Evolutionary conservation across 2,797 vertebrate species (phyloP).

Genomic region (Acipenser ruthenus): DNA sequence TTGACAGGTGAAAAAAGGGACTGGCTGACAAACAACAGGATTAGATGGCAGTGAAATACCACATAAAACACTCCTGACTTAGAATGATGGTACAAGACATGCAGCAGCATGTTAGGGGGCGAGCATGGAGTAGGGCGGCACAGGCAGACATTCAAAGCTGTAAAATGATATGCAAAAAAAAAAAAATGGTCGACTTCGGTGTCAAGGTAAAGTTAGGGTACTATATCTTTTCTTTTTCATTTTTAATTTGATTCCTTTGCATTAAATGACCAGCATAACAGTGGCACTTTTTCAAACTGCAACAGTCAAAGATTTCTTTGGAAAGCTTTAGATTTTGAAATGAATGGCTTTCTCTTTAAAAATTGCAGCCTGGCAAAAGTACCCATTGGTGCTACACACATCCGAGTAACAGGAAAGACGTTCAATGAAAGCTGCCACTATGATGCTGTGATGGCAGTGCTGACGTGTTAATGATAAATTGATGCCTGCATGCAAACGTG

Average conservation of each 20-base stretch:
- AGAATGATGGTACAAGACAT: constrained; percentile 53
- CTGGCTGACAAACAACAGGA: constrained; percentile 2
- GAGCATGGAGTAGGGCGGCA: constrained; percentile 52
- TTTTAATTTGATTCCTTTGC: no score
- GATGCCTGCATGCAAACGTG: constrained; percentile 85
- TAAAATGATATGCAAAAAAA: constrained; percentile 32
- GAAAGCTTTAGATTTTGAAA: no score
- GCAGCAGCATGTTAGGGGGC: constrained; percentile 71
- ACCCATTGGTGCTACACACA: neutral
- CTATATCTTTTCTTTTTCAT: no score
- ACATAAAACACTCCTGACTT: constrained; percentile 21
- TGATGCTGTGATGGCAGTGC: constrained; percentile 46
- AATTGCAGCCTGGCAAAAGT: no score
- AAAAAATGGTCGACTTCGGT: neutral
- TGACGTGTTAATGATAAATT: constrained; percentile 64
- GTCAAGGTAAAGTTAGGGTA: no score
- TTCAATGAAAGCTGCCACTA: constrained; percentile 30
- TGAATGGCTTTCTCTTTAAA: no score
- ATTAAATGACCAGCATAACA: no score
- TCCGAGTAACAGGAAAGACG: constrained; percentile 1
- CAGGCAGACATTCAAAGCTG: constrained; percentile 69
- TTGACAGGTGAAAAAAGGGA: constrained; percentile 4
- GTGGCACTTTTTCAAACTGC: no score
- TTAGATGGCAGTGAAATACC: constrained; percentile 17
- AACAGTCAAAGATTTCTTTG: no score